Conservation (phyloP, 1,140 invertebrate species). For the Leptestheria dahalacensis region DNA sequence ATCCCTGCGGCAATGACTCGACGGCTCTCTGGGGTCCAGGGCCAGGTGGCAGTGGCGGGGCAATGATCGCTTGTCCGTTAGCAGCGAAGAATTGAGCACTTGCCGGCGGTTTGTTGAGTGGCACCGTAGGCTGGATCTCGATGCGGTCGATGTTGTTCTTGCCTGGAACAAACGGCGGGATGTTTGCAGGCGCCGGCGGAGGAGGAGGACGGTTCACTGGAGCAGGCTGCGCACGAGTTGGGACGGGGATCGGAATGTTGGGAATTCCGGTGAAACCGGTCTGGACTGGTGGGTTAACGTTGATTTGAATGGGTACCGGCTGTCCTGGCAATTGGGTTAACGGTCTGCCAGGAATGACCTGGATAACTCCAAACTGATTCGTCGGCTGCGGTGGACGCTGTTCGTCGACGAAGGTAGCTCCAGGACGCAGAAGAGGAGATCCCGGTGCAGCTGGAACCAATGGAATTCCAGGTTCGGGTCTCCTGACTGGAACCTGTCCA, state of each 20-base stretch:
- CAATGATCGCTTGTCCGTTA: constrained; percentile 12
- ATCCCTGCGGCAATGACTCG: not conserved
- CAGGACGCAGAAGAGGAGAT: constrained; percentile 14
- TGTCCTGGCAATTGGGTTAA: not conserved
- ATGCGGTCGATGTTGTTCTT: constrained; percentile 13
- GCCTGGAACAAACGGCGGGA: constrained; percentile 2
- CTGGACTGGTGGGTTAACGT: constrained; percentile 16
- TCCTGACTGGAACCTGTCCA: not conserved
- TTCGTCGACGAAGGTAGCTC: not conserved
- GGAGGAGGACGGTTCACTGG: not conserved
- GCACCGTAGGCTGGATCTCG: constrained; percentile 6
- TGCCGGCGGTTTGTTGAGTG: constrained; percentile 4
- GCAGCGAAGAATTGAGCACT: constrained; percentile 15
- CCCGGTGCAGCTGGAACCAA: constrained; percentile 11
- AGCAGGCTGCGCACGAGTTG: not conserved
- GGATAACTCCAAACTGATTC: not conserved
- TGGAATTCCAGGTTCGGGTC: constrained; percentile 7
- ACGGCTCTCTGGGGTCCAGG: not conserved
- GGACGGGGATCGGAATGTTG: constrained; percentile 7
- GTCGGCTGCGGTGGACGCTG: not conserved
- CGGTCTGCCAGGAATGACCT: not conserved
- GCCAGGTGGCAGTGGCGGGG: constrained; percentile 7
- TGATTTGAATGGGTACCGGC: constrained; percentile 1
- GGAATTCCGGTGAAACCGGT: constrained; percentile 8
- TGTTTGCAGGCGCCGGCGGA: not conserved